Evolutionary conservation across 1,140 invertebrate species (phyloP).

Genomic region (Caenorhabditis briggsae): DNA sequence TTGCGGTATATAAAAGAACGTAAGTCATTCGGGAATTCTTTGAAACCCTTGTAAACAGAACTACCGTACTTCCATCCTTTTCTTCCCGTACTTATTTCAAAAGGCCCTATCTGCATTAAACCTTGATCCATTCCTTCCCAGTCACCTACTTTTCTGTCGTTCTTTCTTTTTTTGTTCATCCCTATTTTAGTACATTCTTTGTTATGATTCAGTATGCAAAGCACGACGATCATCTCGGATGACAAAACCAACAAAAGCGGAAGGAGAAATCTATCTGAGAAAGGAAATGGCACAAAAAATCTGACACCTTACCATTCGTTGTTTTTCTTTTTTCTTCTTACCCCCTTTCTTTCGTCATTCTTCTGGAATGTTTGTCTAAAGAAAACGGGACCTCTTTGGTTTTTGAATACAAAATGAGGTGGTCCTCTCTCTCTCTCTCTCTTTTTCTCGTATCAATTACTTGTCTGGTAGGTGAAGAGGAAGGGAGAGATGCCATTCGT

Average conservation of each 20-base stretch:
- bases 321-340: neutral
- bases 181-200: slow-evolving; percentile 55
- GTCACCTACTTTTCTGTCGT: neutral
- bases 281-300: slow-evolving; percentile 36
- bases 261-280: slow-evolving; percentile 50
- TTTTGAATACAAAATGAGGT: slow-evolving; percentile 52
- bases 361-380: slow-evolving; percentile 53
- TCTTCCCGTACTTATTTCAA: neutral
- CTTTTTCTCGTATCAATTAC: slow-evolving; percentile 48
- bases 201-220: slow-evolving; percentile 36
- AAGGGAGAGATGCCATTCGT: slow-evolving; percentile 43
- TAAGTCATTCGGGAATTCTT: too few species aligned
- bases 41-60: too few species aligned
- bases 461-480: neutral
- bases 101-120: neutral
- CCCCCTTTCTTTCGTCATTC: slow-evolving; percentile 24
- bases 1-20: too few species aligned
- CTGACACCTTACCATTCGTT: slow-evolving; percentile 52
- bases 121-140: neutral
- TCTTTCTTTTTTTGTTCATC: neutral
- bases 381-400: slow-evolving; percentile 14
- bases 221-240: slow-evolving; percentile 52
- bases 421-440: neutral
- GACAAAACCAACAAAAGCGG: slow-evolving; percentile 52
- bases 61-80: neutral